Evolutionary conservation across 2,113 vertebrate genomes (phyloP), one percentile per base, ranked within the genome.

Genomic region (Proterorhinus semilunaris): DNA sequence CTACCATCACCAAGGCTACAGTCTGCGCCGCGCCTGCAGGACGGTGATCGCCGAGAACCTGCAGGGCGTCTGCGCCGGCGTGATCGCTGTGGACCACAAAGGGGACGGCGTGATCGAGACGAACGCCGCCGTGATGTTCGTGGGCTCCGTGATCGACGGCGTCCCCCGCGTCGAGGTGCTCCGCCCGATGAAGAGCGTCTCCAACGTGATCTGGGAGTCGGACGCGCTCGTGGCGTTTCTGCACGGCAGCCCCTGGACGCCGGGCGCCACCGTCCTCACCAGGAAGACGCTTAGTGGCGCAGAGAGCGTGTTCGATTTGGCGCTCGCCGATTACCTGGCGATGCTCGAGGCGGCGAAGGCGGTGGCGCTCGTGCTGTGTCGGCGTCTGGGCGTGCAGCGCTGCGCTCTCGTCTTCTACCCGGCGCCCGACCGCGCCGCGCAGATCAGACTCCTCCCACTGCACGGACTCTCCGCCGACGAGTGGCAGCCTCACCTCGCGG

Each of bases 121-220:
- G 17, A 93, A 92, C 69, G 85, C 91, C 68, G 88, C 74, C 2
- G 89, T 92, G 17, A 92, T 94, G 86, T 92, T 93, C 82, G 88
- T 92, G 53, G 93, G 83, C 7, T 92, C 93, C 17, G 62, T 91
- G 57, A 68, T 82, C 8, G 47, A 59, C 49, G 90, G 88, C 9
- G 75, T 85, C 62, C 78, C 86, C 63, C 74, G 83, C 55, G 90
- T 87, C 21, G 90, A 94, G 54, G 88, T 92, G 52, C 70, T 92
- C 5, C 86, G 83, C 66, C 92, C 93, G 3, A 62, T 83, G 8
- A 84, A 63, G 15, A 77, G 6, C 36, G 79, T 84, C 65, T 69
- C 82, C 1, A 43, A 92, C 80, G 88, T 91, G 43, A 91, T 93
- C 74, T 94, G 93, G 92, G 91, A 93, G 85, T 91, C 86, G 11